Evolutionary conservation across 2,888 invertebrate genomes (phyloP), one percentile per base, ranked within the genome.

Genomic region (Acanthosoma haemorrhoidale): DNA sequence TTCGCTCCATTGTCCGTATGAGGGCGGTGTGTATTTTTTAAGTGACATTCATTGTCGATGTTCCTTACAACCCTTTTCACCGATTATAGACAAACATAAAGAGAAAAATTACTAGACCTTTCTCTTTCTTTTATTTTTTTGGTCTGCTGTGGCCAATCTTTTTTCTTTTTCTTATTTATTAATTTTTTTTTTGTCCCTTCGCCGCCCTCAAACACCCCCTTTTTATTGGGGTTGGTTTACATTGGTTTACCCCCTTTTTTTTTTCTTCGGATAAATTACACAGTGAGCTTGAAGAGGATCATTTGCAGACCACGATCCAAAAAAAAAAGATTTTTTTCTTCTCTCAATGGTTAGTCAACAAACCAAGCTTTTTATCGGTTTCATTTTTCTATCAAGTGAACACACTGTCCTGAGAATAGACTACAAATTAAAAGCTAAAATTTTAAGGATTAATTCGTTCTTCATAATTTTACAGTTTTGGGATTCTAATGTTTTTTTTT

Each of bases 31-130:
- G 51, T 51, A 51, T 51, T 51, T 51, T 51, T 51, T 51, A 51
- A 51, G 51, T 51, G 51, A 51, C 51, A 51, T 51, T 51, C 51
- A 51, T 51, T 51, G 51, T 29, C 51, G 51, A 25, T 51, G 51
- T 51, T 51, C 51, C 51, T 51, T 51, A 51, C 51, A 51, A 51
- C 51, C 29, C 51, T 51, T 51, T 51, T n/a, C 13, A 13, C 13
- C 4, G 5, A 25, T 25, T 25, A 13, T n/a, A 5, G 25, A n/a
- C 25, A 6, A 51, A 25, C 25, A 13, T 4, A 25, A 25, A 29
- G 51, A 51, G 51, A 51, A 51, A 51, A 51, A 51, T 51, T 51
- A 51, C 51, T 25, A 25, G 51, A 25, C 18, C 21, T 51, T 51
- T 51, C 21, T 18, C n/a, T 39, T 39, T 41, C 29, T 51, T 51